Conservation (phyloP, 2,888 invertebrate genomes). For the Eilema sororculum region DNA sequence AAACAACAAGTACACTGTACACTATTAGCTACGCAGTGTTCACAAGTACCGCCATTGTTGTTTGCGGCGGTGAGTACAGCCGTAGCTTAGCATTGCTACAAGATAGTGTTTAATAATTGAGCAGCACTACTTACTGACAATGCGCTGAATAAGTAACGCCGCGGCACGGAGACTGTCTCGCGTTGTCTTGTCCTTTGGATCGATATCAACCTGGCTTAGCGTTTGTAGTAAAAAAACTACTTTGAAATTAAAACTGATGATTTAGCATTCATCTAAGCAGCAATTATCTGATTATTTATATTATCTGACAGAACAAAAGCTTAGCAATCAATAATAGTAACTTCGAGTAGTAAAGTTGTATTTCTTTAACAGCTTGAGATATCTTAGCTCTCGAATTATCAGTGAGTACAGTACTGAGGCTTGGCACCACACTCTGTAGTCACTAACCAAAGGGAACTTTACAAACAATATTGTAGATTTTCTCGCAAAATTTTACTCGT, state of each 20-base stretch:
- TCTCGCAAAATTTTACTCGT: not conserved
- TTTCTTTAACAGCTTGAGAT: not conserved
- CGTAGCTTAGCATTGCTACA: not conserved
- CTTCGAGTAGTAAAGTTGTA: not conserved
- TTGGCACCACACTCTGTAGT: not conserved
- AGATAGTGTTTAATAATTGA: slow-evolving; percentile 44
- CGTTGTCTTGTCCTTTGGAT: not conserved
- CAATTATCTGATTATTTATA: too few relatives aligned
- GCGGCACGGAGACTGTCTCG: slow-evolving; percentile 23
- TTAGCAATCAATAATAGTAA: not conserved
- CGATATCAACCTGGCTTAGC: not conserved
- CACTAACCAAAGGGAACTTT: not conserved
- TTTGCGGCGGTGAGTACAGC: slow-evolving; percentile 10
- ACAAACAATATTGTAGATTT: not conserved
- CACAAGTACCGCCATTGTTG: not conserved
- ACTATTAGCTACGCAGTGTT: slow-evolving; percentile 1
- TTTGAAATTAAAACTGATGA: not conserved
- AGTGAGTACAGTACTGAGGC: not conserved
- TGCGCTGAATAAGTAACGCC: slow-evolving; percentile 44
- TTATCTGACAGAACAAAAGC: not conserved
- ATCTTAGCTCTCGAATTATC: not conserved
- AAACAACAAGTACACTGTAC: not conserved
- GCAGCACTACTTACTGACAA: slow-evolving; percentile 43
- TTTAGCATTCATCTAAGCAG: not conserved
- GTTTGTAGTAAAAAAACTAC: too few relatives aligned